Percentiles rank a stretch among this genome's conserved stretches.
Conservation (phyloP, 2,888 invertebrate species). For the Dilophus febrilis region DNA sequence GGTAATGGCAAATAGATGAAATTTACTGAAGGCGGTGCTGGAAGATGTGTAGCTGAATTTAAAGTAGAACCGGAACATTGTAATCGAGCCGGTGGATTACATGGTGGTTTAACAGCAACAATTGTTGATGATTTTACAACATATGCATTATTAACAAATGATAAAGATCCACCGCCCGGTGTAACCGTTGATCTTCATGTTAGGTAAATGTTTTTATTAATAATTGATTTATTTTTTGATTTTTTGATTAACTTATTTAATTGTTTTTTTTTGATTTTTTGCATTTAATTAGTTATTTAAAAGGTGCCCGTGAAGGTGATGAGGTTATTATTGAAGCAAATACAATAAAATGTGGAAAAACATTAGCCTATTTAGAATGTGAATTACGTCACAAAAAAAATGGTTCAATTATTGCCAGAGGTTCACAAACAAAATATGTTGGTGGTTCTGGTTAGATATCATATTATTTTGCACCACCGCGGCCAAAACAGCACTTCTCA, state of each 20-base stretch:
- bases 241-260: no score
- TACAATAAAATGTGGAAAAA: slow-evolving; percentile 58
- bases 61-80: slow-evolving; percentile 54
- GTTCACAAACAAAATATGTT: slow-evolving; percentile 67
- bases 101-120: slow-evolving; percentile 74
- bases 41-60: slow-evolving; percentile 58
- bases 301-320: slow-evolving; percentile 61
- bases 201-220: no score
- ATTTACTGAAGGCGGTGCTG: slow-evolving; percentile 41
- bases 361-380: slow-evolving; percentile 66
- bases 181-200: slow-evolving; percentile 72
- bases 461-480: no score
- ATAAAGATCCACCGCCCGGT: slow-evolving; percentile 42
- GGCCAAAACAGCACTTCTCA: no score
- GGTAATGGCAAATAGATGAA: slow-evolving; percentile 28
- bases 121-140: slow-evolving; percentile 57
- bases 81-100: slow-evolving; percentile 59
- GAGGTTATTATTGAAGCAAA: slow-evolving; percentile 60
- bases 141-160: slow-evolving; percentile 54
- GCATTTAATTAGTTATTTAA: slow-evolving; percentile 45
- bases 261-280: slow-evolving; percentile 5
- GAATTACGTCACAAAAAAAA: slow-evolving; percentile 58
- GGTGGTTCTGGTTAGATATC: slow-evolving; percentile 12
- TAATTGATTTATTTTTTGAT: no score
- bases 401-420: slow-evolving; percentile 58